A percentile compares a stretch with the other conserved stretches of the same genome.
phyloP scores from a whole-genome alignment of 2,113 vertebrate species.

The Gobius niger region DNA sequence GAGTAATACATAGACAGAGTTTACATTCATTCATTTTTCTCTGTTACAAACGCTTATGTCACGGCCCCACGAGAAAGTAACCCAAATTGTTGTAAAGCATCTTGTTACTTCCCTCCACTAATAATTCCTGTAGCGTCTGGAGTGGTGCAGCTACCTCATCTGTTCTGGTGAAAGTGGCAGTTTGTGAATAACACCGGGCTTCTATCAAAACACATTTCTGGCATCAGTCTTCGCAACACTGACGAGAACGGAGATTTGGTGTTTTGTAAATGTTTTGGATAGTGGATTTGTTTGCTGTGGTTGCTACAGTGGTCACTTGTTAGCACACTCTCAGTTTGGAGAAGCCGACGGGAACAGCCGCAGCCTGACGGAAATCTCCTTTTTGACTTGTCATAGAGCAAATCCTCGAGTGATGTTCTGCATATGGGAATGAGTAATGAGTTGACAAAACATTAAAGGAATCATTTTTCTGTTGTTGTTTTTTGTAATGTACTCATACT shows the following conservation, averaged over 20 bases:
- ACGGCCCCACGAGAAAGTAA: not conserved
- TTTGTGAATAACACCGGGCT: not conserved
- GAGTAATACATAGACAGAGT: too few relatives aligned
- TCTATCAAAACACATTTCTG: constrained; percentile 6
- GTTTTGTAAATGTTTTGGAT: constrained; percentile 10
- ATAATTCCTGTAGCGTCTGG: not conserved
- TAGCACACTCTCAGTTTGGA: constrained; percentile 4
- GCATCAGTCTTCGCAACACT: constrained; percentile 1
- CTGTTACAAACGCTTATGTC: not conserved
- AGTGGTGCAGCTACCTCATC: not conserved
- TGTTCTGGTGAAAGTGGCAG: not conserved
- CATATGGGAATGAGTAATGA: too few relatives aligned
- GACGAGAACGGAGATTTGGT: constrained; percentile 1
- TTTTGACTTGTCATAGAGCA: too few relatives aligned
- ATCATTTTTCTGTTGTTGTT: too few relatives aligned
- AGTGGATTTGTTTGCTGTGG: not conserved
- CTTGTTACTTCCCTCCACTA: not conserved
- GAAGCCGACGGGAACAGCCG: constrained; percentile 7
- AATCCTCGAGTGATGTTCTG: too few relatives aligned
- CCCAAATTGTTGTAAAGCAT: not conserved
- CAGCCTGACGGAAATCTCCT: not conserved
- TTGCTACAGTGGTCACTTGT: not conserved
- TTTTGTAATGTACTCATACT: too few relatives aligned
- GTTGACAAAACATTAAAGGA: too few relatives aligned
- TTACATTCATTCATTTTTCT: not conserved